Evolutionary conservation across 2,113 vertebrate species (phyloP).

Genomic region (Sinocyclocheilus anophthalmus): DNA sequence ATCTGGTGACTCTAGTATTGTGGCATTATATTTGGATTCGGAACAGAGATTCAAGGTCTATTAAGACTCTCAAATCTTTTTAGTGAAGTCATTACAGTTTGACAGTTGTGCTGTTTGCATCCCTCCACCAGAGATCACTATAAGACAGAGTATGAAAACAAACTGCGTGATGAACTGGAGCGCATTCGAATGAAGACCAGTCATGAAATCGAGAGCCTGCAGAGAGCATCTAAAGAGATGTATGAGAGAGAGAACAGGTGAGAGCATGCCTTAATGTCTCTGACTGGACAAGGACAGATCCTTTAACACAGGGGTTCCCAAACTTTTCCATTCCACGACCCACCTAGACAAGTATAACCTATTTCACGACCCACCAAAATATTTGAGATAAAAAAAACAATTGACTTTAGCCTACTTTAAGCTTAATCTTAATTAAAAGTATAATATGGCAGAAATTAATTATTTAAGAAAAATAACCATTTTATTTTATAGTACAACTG

Average conservation of each 20-base stretch:
- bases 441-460: too few relatives aligned
- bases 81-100: background rate
- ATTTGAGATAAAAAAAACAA: too few relatives aligned
- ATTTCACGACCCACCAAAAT: too few relatives aligned
- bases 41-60: background rate
- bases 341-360: too few relatives aligned
- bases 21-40: background rate
- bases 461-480: too few relatives aligned
- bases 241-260: slow-evolving; percentile 98
- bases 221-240: slow-evolving; percentile 91
- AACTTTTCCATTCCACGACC: too few relatives aligned
- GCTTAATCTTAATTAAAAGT: too few relatives aligned
- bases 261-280: slow-evolving; percentile 5
- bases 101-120: background rate
- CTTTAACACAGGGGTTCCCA: too few relatives aligned
- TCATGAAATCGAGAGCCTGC: slow-evolving; percentile 91
- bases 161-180: slow-evolving; percentile 87
- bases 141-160: slow-evolving; percentile 93
- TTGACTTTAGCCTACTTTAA: too few relatives aligned
- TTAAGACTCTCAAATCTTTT: background rate
- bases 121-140: slow-evolving; percentile 84
- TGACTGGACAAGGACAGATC: background rate
- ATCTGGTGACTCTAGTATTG: background rate
- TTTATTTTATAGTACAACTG: too few relatives aligned
- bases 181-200: slow-evolving; percentile 89